Percentiles rank a stretch among this genome's conserved stretches.
phyloP scores from a whole-genome alignment of 1,140 invertebrate species.

The Ganaspis sp. region DNA sequence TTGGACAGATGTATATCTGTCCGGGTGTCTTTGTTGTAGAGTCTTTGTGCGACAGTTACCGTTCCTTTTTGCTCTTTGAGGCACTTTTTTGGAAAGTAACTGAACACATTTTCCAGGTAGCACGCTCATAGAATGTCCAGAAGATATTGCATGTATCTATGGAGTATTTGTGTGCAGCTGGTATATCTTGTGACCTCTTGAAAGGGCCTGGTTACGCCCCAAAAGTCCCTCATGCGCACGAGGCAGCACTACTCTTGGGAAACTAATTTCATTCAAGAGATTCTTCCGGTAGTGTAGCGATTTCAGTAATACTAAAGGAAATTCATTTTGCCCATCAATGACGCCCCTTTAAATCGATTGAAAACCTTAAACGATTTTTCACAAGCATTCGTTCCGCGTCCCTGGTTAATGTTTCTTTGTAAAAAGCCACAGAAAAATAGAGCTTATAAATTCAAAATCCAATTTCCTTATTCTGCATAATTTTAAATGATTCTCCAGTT shows the following conservation, averaged over 20 bases:
- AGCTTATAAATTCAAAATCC: not conserved
- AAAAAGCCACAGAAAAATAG: not conserved
- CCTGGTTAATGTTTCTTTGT: not conserved
- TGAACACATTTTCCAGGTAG: constrained; percentile 65
- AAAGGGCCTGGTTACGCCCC: constrained; percentile 46
- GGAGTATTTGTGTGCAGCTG: constrained; percentile 58
- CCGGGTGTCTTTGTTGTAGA: not conserved
- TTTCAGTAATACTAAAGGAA: constrained; percentile 37
- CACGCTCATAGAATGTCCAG: constrained; percentile 58
- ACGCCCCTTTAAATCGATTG: constrained; percentile 19
- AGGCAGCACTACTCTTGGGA: constrained; percentile 27
- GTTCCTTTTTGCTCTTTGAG: constrained; percentile 17
- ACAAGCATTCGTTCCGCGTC: constrained; percentile 3
- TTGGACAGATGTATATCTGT: constrained; percentile 43
- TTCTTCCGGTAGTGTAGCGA: constrained; percentile 65
- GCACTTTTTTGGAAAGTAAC: constrained; percentile 57
- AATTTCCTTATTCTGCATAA: constrained; percentile 10
- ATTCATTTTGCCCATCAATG: constrained; percentile 9
- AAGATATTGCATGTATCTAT: constrained; percentile 19
- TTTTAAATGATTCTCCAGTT: not conserved
- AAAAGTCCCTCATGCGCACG: constrained; percentile 42
- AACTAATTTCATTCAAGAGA: constrained; percentile 59
- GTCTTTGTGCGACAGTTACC: constrained; percentile 20
- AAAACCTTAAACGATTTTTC: constrained; percentile 7
- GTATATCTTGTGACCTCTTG: constrained; percentile 53